Base-by-base conservation (phyloP, 2,888 invertebrate genomes). In the Miltochrista miniata region DNA sequence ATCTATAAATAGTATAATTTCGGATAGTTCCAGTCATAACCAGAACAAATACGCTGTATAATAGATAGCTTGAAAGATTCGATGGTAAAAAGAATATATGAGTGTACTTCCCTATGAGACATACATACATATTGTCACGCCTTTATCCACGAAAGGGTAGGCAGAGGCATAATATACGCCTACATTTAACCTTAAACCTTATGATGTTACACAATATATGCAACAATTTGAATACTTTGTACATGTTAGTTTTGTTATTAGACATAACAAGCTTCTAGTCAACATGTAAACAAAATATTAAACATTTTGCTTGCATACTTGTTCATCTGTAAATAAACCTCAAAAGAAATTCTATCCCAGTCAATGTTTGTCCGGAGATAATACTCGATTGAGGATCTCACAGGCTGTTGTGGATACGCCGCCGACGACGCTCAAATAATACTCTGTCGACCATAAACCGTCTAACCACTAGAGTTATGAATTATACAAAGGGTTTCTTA, bases 281-380 rank as follows among this genome's bases (percentile, higher is more conserved):
- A 15, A 36, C 42, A 43, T 43, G 18, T 18, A 9, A 42, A 43
- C 18, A 4, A 35, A 44, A 35, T 35, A 24, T 37, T 11, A 14
- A 31, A 45, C 13, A 41, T n/a, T 15, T 42, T 13, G 30, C 10
- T 40, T 30, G 18, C 42, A 37, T 49, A 48, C 45, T 51, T 51
- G 8, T 4, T 48, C n/a, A 52, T 9, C 70, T 29, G 62, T 70
- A 54, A 61, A 63, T 68, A 51, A 76, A 80, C 77, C 51, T 61
- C 71, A 67, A 63, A 61, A 68, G 61, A 60, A 64, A 70, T 73
- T 72, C 63, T 70, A 76, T 79, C 74, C 72, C 65, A 76, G 75
- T 76, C 73, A 81, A 80, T 81, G 72, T 83, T 82, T 79, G 74
- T 70, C 71, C 61, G 70, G 56, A 75, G 74, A 81, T 81, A 82